phyloP scores from a whole-genome alignment of 2,888 invertebrate species.

The Linnaemya vulpina region DNA sequence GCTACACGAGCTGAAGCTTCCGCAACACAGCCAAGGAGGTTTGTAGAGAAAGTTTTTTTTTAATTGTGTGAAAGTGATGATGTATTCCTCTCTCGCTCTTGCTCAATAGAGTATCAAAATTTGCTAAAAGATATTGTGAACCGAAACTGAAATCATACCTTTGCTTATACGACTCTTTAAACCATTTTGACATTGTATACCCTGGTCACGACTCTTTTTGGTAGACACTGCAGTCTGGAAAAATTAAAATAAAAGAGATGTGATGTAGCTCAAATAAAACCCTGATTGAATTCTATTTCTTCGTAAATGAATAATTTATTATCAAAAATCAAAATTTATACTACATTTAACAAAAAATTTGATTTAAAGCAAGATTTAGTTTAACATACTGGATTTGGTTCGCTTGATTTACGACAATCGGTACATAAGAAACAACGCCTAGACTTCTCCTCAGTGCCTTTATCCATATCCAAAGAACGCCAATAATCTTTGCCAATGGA shows the following conservation, averaged over 20 bases:
- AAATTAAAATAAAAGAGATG: constrained; percentile 50
- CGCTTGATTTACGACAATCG: constrained; percentile 71
- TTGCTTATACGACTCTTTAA: constrained; percentile 20
- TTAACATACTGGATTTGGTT: constrained; percentile 73
- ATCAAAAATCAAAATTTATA: constrained; percentile 16
- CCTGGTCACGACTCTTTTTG: constrained; percentile 69
- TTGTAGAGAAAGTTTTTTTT: no score
- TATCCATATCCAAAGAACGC: constrained; percentile 74
- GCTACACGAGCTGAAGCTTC: no score
- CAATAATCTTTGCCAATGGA: constrained; percentile 78
- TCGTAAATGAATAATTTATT: constrained; percentile 33
- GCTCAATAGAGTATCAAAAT: no score
- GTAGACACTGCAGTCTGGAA: constrained; percentile 68
- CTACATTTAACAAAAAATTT: not conserved
- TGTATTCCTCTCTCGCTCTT: no score
- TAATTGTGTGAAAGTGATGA: no score
- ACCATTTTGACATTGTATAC: constrained; percentile 68
- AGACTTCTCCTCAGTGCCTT: constrained; percentile 67
- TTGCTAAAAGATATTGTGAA: no score
- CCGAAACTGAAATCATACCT: constrained; percentile 39
- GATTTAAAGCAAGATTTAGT: constrained; percentile 7
- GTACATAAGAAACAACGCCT: constrained; percentile 68
- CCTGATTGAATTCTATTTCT: not conserved
- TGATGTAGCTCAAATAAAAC: constrained; percentile 33
- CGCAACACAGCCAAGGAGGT: no score